Conservation (phyloP, 2,797 vertebrate genomes). For the Babyrousa celebensis region DNA sequence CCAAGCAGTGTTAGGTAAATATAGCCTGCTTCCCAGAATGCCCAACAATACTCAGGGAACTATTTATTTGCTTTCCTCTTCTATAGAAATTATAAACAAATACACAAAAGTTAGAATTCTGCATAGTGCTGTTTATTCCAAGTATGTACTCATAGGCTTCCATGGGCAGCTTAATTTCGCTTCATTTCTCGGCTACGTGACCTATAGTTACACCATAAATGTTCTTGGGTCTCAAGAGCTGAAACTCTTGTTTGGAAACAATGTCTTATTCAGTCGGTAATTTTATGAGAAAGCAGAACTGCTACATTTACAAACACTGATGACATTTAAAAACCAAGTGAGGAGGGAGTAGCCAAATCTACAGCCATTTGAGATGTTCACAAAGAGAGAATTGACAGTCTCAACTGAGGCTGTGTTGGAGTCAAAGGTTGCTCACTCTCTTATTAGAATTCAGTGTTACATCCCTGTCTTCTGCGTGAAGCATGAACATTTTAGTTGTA, state of each 20-base stretch:
- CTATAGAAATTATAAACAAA: conserved; percentile 37
- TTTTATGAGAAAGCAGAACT: conserved; percentile 46
- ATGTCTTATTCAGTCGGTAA: conserved; percentile 43
- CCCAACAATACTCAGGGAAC: not conserved
- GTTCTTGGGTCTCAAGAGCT: not conserved
- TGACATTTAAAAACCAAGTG: not conserved
- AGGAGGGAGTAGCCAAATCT: not conserved
- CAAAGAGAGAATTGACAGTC: not conserved
- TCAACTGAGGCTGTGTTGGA: not conserved
- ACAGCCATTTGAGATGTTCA: not conserved
- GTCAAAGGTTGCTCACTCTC: not conserved
- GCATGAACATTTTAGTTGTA: conserved; percentile 12
- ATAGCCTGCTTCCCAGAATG: not conserved
- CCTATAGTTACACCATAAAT: conserved; percentile 28
- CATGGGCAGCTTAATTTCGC: not conserved
- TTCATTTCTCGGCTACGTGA: conserved; percentile 49
- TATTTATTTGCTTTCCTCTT: not conserved
- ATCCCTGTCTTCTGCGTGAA: not conserved
- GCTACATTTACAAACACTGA: conserved; percentile 33
- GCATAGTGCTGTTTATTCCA: not conserved
- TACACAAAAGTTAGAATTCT: not conserved
- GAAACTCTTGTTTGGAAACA: not conserved
- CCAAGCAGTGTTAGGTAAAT: not conserved
- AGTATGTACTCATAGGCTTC: not conserved
- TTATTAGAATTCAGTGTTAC: conserved; percentile 47